Base-by-base conservation (phyloP, 2,797 vertebrate genomes). In the Urosaurus nigricauda region DNA sequence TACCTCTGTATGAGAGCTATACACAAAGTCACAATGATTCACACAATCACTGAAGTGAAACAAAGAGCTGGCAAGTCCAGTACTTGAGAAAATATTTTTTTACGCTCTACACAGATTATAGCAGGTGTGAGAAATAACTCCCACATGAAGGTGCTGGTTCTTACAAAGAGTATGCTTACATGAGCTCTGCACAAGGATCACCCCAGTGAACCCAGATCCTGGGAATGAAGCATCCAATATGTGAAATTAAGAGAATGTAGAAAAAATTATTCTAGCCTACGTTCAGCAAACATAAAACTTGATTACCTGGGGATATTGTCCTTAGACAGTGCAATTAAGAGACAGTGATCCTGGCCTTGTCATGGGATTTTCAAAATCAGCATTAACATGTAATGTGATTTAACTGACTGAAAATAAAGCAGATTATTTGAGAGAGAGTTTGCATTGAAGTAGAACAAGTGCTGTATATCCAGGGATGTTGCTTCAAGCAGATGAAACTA, bases 331-430 rank as follows among this genome's bases (percentile, higher is more conserved):
- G 91, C 65, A 80, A 14, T 68, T 68, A 14, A 68, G 32, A 68
- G 29, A 13, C 65, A 68, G 11, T 68, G 65, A n/a, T 26, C 29
- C 2, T 43, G 73, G 13, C 47, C 40, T 56, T 60, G 65, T 32
- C 19, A 70, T 91, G 80, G 37, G 63, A 32, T 88, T 93, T 93
- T 82, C 87, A 0, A 79, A 86, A 81, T 89, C 85, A 94, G 79
- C 63, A 16, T 91, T 85, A 71, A 85, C 86, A 89, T 92, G 82
- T 90, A 88, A 68, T 82, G 85, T 91, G 56, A 84, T 89, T 89
- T 88, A 92, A 83, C 82, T 86, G 71, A 70, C 87, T 26, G 37
- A 84, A 85, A 83, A 90, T 87, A 91, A 68, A 85, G 88, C 1
- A 91, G 94, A 80, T 83, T 43, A 78, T 75, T 26, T 80, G 17